Evolutionary conservation across 2,888 invertebrate species (phyloP), one percentile per base, ranked within the genome.

Genomic region (Anoplius nigerrimus): DNA sequence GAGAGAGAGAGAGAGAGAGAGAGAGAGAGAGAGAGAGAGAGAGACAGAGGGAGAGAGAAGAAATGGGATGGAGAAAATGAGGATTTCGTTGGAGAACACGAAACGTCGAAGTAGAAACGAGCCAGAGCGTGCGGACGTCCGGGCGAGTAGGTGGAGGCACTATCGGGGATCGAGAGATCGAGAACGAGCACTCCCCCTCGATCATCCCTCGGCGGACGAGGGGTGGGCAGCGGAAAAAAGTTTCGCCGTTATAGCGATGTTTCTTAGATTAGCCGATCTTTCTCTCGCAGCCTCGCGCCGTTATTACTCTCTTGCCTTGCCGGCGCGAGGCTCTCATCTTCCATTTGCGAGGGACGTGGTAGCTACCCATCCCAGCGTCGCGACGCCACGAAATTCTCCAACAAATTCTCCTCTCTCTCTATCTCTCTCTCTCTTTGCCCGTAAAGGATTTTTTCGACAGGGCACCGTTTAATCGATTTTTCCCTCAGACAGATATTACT

Each of bases 141-240:
- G 42, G 24, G 22, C 42, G 66, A 55, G 56, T 52, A 62, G 68
- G n/a, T 63, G 48, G 51, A 72, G 64, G 34, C 34, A 8, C 15
- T 48, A 20, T 22, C 48, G 43, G 20, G 42, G 62, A 62, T 54
- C 55, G 62, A 62, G 55, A 62, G 55, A 56, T 56, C 62, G 62
- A 46, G 27, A 8, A 54, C 51, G 8, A 0, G 16, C 21, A n/a
- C 20, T 3, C 15, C n/a, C 34, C 22, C 21, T 27, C 6, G 43
- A 1, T 52, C 51, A 2, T 43, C 42, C 15, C 15, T 8, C 8
- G 34, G 34, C 34, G 34, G 11, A 6, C 1, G 11, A 6, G 34
- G 34, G 11, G 11, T 13, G 8, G 34, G 34, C 34, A 13, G n/a
- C n/a, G n/a, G n/a, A n/a, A 34, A 34, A 24, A 24, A 24, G 24